Evolutionary conservation across 2,113 vertebrate species (phyloP).

Genomic region (Siphamia tubifer): DNA sequence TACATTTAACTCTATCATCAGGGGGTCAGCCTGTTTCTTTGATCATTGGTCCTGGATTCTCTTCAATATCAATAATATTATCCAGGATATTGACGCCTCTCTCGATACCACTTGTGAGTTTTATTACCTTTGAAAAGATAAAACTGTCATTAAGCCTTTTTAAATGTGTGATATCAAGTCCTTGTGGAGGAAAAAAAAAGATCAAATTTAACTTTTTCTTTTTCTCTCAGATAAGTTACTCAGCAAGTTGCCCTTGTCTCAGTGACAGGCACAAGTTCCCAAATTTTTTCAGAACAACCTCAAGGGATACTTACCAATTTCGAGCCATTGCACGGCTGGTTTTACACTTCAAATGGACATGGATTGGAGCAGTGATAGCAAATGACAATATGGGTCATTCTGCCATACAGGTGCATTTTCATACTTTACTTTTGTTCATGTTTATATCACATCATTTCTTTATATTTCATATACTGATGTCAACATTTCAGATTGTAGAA

Average conservation of each 20-base stretch:
- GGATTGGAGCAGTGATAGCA: slow-evolving; percentile 72
- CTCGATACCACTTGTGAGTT: slow-evolving; percentile 70
- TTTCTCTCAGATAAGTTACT: slow-evolving; percentile 58
- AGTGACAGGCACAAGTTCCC: slow-evolving; percentile 67
- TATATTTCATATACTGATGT: no score
- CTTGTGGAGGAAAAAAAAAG: no score
- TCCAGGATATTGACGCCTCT: slow-evolving; percentile 63
- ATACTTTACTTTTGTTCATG: neutral
- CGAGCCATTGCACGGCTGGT: slow-evolving; percentile 69
- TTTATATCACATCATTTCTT: neutral
- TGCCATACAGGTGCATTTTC: slow-evolving; percentile 59
- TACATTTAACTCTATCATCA: neutral
- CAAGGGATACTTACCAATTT: slow-evolving; percentile 77
- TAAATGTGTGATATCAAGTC: no score
- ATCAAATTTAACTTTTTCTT: neutral
- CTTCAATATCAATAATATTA: slow-evolving; percentile 63
- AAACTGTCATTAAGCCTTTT: no score
- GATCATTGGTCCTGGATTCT: slow-evolving; percentile 69
- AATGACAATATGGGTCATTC: slow-evolving; percentile 75
- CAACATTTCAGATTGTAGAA: slow-evolving; percentile 64
- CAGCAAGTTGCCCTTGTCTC: slow-evolving; percentile 73
- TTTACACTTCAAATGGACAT: slow-evolving; percentile 73
- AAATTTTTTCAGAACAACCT: slow-evolving; percentile 79
- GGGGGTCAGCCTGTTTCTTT: slow-evolving; percentile 40
- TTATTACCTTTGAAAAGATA: no score